Percentiles rank a stretch among this genome's conserved stretches.
phyloP scores from a whole-genome alignment of 2,888 invertebrate species.

The Cosmopolites sordidus region DNA sequence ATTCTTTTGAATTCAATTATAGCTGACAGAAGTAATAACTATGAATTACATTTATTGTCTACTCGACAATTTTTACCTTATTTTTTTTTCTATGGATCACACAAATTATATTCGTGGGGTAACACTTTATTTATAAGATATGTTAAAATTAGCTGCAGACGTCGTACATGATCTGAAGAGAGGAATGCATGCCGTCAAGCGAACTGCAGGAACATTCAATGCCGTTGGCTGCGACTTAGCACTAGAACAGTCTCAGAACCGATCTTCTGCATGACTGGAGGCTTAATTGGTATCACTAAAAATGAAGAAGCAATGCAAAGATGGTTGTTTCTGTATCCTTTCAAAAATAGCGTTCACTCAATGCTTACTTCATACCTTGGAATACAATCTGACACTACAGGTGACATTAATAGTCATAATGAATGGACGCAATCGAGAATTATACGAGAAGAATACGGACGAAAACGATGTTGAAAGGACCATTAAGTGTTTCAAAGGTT shows the following conservation, averaged over 20 bases:
- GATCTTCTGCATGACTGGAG: constrained; percentile 35
- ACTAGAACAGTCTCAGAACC: constrained; percentile 35
- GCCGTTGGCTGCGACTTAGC: constrained; percentile 33
- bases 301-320: constrained; percentile 34
- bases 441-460: too few species aligned
- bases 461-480: too few species aligned
- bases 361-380: constrained; percentile 20
- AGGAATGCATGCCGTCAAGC: constrained; percentile 32
- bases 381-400: constrained; percentile 23
- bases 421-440: too few species aligned
- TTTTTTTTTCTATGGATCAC: constrained; percentile 3
- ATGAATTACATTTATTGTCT: too few species aligned
- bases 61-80: too few species aligned
- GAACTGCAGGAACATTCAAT: constrained; percentile 29
- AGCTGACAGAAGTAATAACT: too few species aligned
- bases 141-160: constrained; percentile 24
- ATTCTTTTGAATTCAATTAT: too few species aligned
- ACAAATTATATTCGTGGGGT: constrained; percentile 8
- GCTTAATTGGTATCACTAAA: too few species aligned
- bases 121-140: constrained; percentile 10
- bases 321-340: constrained; percentile 26
- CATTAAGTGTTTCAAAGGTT: too few species aligned
- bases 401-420: too few species aligned
- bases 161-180: constrained; percentile 27
- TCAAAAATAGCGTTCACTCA: constrained; percentile 8